These are phyloP conservation scores for Thalassaphorura encarpata DNA, from an alignment of 1,140 invertebrate species.

Conservation along the genomic window DNA sequence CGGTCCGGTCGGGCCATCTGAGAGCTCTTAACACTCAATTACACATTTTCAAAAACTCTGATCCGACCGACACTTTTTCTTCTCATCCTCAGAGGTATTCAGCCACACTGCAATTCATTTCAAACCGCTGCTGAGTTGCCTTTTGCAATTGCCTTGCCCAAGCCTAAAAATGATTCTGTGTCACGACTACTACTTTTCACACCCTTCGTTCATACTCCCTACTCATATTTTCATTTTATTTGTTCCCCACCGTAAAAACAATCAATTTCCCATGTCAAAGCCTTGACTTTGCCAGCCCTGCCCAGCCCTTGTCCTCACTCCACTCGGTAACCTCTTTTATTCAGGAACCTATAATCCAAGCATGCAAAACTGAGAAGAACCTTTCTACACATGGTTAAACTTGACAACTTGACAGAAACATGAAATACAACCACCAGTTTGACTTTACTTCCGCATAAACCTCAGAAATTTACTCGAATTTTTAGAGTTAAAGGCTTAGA, in stretches of 20 bases:
- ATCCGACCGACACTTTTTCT: neutral
- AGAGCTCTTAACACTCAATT: neutral
- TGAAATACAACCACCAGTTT: neutral
- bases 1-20: no score
- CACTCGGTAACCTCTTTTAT: conserved; percentile 7
- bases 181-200: neutral
- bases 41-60: neutral
- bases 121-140: neutral
- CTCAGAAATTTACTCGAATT: no score
- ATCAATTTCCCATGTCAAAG: neutral
- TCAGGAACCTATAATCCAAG: neutral
- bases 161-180: neutral
- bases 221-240: neutral
- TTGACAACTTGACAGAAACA: neutral
- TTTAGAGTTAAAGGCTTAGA: no score
- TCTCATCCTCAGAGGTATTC: neutral
- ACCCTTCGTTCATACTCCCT: neutral
- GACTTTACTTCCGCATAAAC: no score
- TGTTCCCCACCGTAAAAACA: conserved; percentile 7
- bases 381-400: neutral
- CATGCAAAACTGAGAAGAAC: neutral
- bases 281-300: neutral
- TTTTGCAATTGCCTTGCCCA: neutral
- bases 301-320: conserved; percentile 14
- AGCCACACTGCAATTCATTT: neutral